Evolutionary conservation across 2,888 invertebrate species (phyloP), one percentile per base, ranked within the genome.

Genomic region (Acrobasis consociella): DNA sequence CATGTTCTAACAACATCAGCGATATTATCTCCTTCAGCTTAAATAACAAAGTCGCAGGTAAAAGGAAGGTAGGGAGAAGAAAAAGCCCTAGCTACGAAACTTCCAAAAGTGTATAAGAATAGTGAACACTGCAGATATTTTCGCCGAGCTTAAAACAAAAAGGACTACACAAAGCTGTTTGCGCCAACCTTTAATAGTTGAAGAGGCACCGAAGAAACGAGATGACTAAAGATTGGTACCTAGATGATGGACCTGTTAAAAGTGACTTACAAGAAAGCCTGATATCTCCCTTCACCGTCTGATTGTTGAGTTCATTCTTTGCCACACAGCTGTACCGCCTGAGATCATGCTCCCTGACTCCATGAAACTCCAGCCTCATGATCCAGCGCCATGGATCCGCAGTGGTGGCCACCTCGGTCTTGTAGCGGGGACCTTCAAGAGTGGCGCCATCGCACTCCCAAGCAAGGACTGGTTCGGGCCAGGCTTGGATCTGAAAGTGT

Each of bases 361-460:
- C 93, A 0, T 94, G 95, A 59, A 98, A 95, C 75, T 96, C 97
- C 55, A 98, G 89, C 64, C 94, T 94, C 97, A 97, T 97, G 76
- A 94, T 94, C 69, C 96, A 94, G 83, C 96, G 93, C 87, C 95
- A 94, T 0, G 87, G 84, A 15, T 89, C 87, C 0, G 76, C 79
- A 0, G 89, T 87, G 10, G 85, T 64, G 1, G 76, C 69, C 50
- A 89, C 85, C 49, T 92, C 91, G 0, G 82, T 87, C 58, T 77
- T 80, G 75, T 85, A 89, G n/a, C 91, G 74, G 1, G 78, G 72
- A 0, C 89, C 87, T 81, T 97, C 97, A 9, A 97, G 85, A 9
- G 96, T 94, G 38, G 95, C 92, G 2, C 96, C 97, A 73, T 97
- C 96, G 15, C 95, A 93, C 78, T 97, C 97, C 98, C 98, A 98